These are phyloP conservation scores for Limonius californicus DNA, from an alignment of 1,140 invertebrate genomes.

Conservation along the genomic window DNA sequence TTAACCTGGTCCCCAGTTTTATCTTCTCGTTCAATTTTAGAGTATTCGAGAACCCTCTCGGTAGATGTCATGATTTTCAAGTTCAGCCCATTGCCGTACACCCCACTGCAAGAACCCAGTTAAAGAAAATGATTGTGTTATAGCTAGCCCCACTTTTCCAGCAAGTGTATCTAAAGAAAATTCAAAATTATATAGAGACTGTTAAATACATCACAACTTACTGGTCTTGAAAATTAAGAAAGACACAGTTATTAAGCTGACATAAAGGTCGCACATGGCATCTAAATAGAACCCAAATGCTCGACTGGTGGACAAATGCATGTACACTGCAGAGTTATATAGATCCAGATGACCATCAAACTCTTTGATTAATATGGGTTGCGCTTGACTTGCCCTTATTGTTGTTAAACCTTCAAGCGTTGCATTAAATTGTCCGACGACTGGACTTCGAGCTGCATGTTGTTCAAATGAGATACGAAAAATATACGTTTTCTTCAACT, in stretches of 20 bases:
- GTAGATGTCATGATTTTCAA: constrained; percentile 86
- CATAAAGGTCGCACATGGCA: constrained; percentile 66
- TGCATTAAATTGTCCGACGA: constrained; percentile 82
- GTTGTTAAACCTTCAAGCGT: constrained; percentile 83
- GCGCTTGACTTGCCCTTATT: constrained; percentile 76
- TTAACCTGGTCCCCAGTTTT: constrained; percentile 45
- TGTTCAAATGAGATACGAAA: no score
- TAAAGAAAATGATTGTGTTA: constrained; percentile 78
- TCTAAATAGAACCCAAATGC: constrained; percentile 74
- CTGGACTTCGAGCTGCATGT: constrained; percentile 67
- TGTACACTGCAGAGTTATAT: constrained; percentile 60
- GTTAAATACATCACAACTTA: constrained; percentile 16
- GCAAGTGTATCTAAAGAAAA: constrained; percentile 28
- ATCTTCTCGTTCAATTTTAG: constrained; percentile 57
- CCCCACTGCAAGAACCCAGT: constrained; percentile 88
- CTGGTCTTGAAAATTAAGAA: constrained; percentile 56
- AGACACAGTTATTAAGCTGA: constrained; percentile 61
- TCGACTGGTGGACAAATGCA: constrained; percentile 56
- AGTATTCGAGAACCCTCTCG: constrained; percentile 78
- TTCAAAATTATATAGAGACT: no score
- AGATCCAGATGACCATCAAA: constrained; percentile 74
- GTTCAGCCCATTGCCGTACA: constrained; percentile 75
- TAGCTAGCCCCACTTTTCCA: constrained; percentile 74
- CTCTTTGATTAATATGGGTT: constrained; percentile 70
- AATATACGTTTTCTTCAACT: constrained; percentile 38